Percentiles rank a stretch among this genome's conserved stretches.
Conservation (phyloP, 2,113 vertebrate genomes). For the Sapayoa aenigma region DNA sequence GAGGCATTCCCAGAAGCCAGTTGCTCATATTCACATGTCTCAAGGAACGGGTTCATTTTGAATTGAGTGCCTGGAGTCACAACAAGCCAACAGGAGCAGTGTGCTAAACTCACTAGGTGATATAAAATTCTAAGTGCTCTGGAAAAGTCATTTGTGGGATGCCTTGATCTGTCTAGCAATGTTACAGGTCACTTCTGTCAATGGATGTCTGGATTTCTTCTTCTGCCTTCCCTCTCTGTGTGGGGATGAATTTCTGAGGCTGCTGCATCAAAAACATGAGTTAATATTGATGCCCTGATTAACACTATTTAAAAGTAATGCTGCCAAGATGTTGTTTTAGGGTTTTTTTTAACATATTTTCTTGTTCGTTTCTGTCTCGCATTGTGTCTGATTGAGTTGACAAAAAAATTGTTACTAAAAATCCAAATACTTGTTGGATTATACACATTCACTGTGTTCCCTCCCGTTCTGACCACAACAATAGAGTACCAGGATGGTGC, state of each 20-base stretch:
- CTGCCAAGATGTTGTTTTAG: not conserved
- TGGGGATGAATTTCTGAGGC: not conserved
- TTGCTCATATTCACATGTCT: not conserved
- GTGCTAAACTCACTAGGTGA: not conserved
- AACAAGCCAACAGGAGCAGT: not conserved
- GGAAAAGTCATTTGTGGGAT: not conserved
- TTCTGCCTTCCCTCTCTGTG: not conserved
- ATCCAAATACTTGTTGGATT: not conserved
- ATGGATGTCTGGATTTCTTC: not conserved
- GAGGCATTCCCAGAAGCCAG: not conserved
- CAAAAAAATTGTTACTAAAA: not conserved
- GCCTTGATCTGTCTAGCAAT: not conserved
- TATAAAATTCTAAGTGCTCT: not conserved
- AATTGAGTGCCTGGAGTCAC: not conserved
- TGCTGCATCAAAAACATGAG: not conserved
- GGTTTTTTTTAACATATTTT: not conserved
- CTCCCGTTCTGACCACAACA: not conserved
- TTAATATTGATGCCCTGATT: accelerated
- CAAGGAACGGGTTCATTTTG: not conserved
- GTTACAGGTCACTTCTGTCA: not conserved
- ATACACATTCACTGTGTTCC: not conserved
- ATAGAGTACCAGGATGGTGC: not conserved
- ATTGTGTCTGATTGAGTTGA: not conserved
- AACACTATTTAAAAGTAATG: not conserved
- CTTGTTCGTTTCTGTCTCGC: not conserved